Evolutionary conservation across 2,113 vertebrate genomes (phyloP).

Genomic region (Oryzias woworae): DNA sequence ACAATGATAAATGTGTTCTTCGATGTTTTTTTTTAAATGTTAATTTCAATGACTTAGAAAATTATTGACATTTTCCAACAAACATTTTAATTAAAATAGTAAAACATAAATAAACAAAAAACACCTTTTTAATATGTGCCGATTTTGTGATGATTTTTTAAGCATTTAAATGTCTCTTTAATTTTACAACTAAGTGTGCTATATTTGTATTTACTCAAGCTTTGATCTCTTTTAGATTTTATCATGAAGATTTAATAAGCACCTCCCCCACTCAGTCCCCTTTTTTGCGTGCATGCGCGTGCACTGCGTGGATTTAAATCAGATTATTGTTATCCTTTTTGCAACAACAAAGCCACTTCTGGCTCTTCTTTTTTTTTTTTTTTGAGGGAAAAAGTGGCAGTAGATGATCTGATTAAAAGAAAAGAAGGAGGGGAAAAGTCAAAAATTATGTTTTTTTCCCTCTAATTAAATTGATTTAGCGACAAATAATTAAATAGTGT

Average conservation of each 20-base stretch:
- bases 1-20: constrained; percentile 1
- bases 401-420: constrained; percentile 11
- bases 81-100: not conserved
- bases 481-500: too few relatives aligned
- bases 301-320: constrained; percentile 44
- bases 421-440: too few relatives aligned
- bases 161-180: constrained; percentile 3
- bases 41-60: not conserved
- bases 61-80: not conserved
- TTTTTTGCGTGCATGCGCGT: constrained; percentile 4
- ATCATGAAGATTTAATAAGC: constrained; percentile 57
- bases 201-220: constrained; percentile 39
- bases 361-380: constrained; percentile 29
- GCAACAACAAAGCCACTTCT: constrained; percentile 66
- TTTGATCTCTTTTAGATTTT: constrained; percentile 50
- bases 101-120: not conserved
- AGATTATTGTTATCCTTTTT: constrained; percentile 64
- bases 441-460: too few relatives aligned
- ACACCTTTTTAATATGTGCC: not conserved
- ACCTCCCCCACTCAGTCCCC: not conserved
- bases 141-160: not conserved
- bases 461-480: too few relatives aligned
- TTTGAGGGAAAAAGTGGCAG: constrained; percentile 41
- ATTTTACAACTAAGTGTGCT: constrained; percentile 34
- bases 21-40: not conserved